Evolutionary conservation across 2,797 vertebrate genomes (phyloP), one percentile per base, ranked within the genome.

Genomic region (Megaceryle alcyon): DNA sequence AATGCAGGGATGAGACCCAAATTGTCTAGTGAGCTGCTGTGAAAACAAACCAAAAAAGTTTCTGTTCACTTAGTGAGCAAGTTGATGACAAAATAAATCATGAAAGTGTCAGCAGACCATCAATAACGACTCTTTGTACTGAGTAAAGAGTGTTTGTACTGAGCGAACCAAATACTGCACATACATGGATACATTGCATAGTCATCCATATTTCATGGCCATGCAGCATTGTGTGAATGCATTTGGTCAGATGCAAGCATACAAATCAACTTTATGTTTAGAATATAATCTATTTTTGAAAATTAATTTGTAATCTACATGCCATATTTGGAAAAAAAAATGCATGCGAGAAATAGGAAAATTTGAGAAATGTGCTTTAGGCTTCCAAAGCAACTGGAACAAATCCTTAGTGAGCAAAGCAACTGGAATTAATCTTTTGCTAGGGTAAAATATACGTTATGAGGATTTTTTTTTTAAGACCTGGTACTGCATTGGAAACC

Each of bases 91-190:
- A 91, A 91, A 80, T 35, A 51, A 51, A 94, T 57, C 65, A n/a
- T 54, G 35, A 61, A 51, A 77, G 51, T 53, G 63, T 86, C 83
- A 86, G 91, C 81, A 94, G 63, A 86, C 26, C 59, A 43, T 72
- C 77, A 72, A 14, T 64, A 88, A 80, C 73, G 66, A 57, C 44
- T 20, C 53, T 86, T 84, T 94, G 82, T 94, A 23, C 56, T 57
- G 37, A 53, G 35, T 41, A 81, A 86, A 91, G 79, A 91, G 82
- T 79, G 84, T 96, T 96, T 96, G 59, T 78, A 73, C 81, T 48
- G 71, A 73, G 53, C 85, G 64, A 70, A 77, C 61, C 39, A 68
- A 80, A 77, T 66, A 28, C 21, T 31, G 66, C 39, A 28, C 11
- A 25, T 88, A 72, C n/a, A 12, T 26, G 23, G 65, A 37, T 33